Base-by-base conservation (phyloP, 2,797 vertebrate genomes). In the Coregonus suidteri region DNA sequence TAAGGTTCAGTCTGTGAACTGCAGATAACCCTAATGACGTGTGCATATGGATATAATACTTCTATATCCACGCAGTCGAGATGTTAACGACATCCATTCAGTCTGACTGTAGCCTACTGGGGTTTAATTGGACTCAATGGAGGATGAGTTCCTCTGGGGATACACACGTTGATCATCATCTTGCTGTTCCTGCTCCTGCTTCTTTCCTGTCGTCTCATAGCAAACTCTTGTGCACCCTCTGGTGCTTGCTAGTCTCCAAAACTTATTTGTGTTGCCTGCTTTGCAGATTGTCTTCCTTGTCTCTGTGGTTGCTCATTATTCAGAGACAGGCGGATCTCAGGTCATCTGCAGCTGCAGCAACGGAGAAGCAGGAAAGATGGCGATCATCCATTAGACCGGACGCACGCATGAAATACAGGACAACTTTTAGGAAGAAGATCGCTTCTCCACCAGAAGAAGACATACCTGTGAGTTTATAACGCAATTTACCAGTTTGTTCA, bases 291-390 rank as follows among this genome's bases (percentile, higher is more conserved):
- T 97, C 96, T 98, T 96, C 96, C 96, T 96, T 96, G 94, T 95
- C 95, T 95, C 92, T 97, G 95, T 95, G 91, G 94, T 98, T 96
- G 96, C 97, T 98, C 97, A 97, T 98, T 98, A 98, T 97, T 97
- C 96, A 98, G 96, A 98, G 96, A 97, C 96, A 97, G 96, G 97
- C 96, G 96, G 97, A 98, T 97, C 97, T 98, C 97, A 97, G 97
- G 97, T 98, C 97, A 98, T 98, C 97, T 97, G 96, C 97, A 97
- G 97, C 97, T 96, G 97, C 95, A 88, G 86, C 82, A 76, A 93
- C 91, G 91, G 91, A 95, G 96, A 96, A 95, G 96, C 96, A 96
- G 94, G 96, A 96, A 98, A 98, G 97, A 99, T 99, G 97, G 97
- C 97, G 97, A 97, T 97, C 96, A 96, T 97, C 95, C 97, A 98